Base-by-base conservation (phyloP, 1,140 invertebrate species). In the Calliopsis andreniformis region DNA sequence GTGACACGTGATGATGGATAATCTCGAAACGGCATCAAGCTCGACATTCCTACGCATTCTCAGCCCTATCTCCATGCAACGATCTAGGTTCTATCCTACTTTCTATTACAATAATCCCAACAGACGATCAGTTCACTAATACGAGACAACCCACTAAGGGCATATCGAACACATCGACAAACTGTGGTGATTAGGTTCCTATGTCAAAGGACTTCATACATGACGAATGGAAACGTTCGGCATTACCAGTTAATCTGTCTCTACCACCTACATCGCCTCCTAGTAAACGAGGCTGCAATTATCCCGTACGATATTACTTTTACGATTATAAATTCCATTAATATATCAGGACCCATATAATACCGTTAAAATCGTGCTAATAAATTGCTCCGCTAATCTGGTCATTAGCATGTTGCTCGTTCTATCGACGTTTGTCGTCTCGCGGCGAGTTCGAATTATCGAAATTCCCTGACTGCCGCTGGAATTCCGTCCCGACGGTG, bases 261-360 rank as follows among this genome's bases (percentile, higher is more conserved):
- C 8, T 25, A 20, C 10, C 12, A 28, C 39, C 18, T 5, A n/a
- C 30, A 23, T 55, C 3, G 3, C 6, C 8, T 5, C 23, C 20
- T 23, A 14, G 28, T 14, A 23, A 16, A 0, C n/a, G 30, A 16
- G 3, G 30, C 0, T 7, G 16, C 10, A 28, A 72, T 72, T 49
- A 51, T 42, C 20, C 30, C 32, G 8, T 28, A 14, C 61, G 23
- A 53, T 53, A 63, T 72, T 63, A 63, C 61, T 55, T 51, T 23
- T 20, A 7, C 35, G 59, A 63, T 72, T 63, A 73, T 64, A 43
- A 73, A 64, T 73, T 73, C 61, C 70, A 55, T 73, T 55, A 64
- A 73, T 73, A 42, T 28, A 55, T 30, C 7, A 0, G 28, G 5
- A 23, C 10, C 69, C 45, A 32, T 72, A 63, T 72, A 72, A 63